Base-by-base conservation (phyloP, 2,888 invertebrate genomes). In the Leptopilina syphax region DNA sequence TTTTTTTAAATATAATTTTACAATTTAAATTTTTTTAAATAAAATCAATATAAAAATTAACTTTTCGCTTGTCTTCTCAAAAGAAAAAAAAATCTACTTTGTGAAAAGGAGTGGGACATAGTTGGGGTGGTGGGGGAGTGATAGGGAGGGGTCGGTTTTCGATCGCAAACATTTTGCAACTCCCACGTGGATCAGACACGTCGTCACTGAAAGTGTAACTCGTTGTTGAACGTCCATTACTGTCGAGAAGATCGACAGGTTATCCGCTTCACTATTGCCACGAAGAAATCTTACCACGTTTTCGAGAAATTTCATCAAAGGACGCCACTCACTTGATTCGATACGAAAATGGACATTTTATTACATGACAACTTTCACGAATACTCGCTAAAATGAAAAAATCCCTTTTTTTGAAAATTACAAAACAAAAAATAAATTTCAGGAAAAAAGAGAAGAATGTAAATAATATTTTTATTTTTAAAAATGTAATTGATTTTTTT, bases 161-260 rank as follows among this genome's bases (percentile, higher is more conserved):
- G 77, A 79, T 81, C 84, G 84, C 73, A 79, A 86, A 85, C 84
- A 86, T 84, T 84, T 84, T 77, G 83, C 83, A 85, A 84, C 83
- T 89, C 87, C 87, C 88, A 88, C 88, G 89, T 89, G 88, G 86
- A 86, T 89, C 86, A 85, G 82, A 81, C 78, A 83, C 85, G 83
- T 86, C 81, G 82, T 78, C 85, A 63, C 84, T 86, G 85, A 89
- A 89, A 89, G 89, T 89, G 87, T 89, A 88, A 87, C 88, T 88
- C 87, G 89, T 88, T 89, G 90, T 88, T 85, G 87, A 87, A 89
- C 87, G 89, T 89, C 89, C 88, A 86, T 85, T 87, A 82, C 83
- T 81, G 83, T 89, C 86, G 81, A 79, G 78, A 60, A 84, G 87
- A 89, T 89, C 87, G 90, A 89, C 90, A 88, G 88, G 84, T 87